Evolutionary conservation across 2,888 invertebrate genomes (phyloP), one percentile per base, ranked within the genome.

Genomic region (Drosophila neonasuta): DNA sequence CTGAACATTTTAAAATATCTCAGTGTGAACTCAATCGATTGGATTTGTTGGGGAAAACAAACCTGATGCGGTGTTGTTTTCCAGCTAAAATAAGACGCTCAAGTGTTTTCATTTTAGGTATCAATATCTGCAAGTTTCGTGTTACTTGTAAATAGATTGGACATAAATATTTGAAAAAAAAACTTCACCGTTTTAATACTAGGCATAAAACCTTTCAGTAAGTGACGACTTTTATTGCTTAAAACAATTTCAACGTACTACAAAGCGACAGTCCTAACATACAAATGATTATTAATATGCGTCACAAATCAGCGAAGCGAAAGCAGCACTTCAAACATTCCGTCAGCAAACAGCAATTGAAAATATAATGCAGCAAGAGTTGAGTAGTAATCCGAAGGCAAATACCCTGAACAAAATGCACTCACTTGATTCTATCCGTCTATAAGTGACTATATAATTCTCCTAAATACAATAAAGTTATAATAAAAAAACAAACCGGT

Each of bases 331-430:
- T 75, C 58, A 66, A 75, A 57, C 51, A 52, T 58, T 59, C 67
- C 66, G 71, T 46, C 52, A 70, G 57, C 58, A 68, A 68, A 62
- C 52, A 52, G 61, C 81, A 74, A 65, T 68, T 61, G 70, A 63
- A 66, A 65, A 56, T 36, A 32, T 13, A 13, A 13, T 15, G 24
- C n/a, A 51, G 32, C 34, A 24, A 51, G 3, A 51, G 3, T 11
- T 1, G 17, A 4, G 32, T 24, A 5, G n/a, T 15, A 9, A 4
- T 15, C n/a, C 15, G 42, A 34, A n/a, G 4, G 2, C 2, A 30
- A 15, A 52, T 45, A 60, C 59, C 29, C 44, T 36, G 6, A 6
- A 6, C 0, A 24, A 24, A 0, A 5, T 24, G 24, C 24, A 24
- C 24, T 5, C 6, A 24, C 24, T 24, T 24, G 24, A 24, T 24